Evolutionary conservation across 2,113 vertebrate species (phyloP).

Genomic region (Apodemus sylvaticus): DNA sequence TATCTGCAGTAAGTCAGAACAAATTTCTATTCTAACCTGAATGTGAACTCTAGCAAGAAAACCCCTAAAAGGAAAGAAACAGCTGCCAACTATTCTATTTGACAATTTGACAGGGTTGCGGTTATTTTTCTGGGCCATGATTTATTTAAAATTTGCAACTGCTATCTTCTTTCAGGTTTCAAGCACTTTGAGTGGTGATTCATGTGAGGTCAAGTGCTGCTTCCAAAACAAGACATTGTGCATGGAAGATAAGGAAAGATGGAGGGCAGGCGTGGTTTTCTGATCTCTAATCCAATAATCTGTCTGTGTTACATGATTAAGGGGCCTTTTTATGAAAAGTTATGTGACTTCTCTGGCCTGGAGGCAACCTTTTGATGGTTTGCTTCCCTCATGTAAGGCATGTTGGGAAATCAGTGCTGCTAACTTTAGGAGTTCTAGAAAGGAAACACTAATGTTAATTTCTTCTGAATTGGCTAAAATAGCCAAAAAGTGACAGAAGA

Average conservation of each 20-base stretch:
- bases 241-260: constrained; percentile 32
- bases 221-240: constrained; percentile 59
- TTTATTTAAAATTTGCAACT: constrained; percentile 59
- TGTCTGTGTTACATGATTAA: background rate
- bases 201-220: constrained; percentile 49
- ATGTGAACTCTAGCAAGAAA: constrained; percentile 61
- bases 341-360: constrained; percentile 50
- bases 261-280: background rate
- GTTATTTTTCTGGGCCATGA: constrained; percentile 41
- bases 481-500: background rate
- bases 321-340: background rate
- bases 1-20: background rate
- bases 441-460: background rate
- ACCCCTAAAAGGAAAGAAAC: constrained; percentile 39
- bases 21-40: constrained; percentile 10
- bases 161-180: constrained; percentile 66
- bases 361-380: background rate
- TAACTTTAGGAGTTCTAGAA: background rate
- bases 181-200: constrained; percentile 57
- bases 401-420: background rate
- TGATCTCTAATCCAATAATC: constrained; percentile 38
- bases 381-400: background rate
- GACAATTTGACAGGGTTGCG: constrained; percentile 11
- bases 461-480: background rate
- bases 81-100: constrained; percentile 35